These are phyloP conservation scores for Neelides folsomi DNA, from an alignment of 2,888 invertebrate species.

Conservation along the genomic window DNA sequence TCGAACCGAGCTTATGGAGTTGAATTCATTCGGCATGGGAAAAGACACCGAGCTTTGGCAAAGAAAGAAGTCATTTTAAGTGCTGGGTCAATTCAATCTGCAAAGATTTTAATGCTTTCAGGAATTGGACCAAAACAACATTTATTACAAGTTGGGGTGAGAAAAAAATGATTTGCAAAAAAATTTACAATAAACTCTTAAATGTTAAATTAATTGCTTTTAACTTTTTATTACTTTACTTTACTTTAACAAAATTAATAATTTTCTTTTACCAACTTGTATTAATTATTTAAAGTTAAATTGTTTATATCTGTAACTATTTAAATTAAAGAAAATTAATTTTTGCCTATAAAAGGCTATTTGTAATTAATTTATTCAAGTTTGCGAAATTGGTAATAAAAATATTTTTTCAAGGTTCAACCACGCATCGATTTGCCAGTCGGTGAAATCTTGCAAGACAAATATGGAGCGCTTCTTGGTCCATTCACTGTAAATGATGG, in stretches of 20 bases:
- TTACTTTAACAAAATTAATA: too few species aligned
- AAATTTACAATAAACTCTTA: not conserved
- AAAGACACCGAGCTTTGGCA: conserved; percentile 7
- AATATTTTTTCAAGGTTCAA: conserved; percentile 9
- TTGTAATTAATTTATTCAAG: conserved; percentile 4
- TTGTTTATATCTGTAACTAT: too few species aligned
- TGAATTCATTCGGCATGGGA: conserved; percentile 20
- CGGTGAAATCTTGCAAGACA: conserved; percentile 24
- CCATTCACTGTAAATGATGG: conserved; percentile 20
- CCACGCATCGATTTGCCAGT: conserved; percentile 22
- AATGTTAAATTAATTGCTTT: not conserved
- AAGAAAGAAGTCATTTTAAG: conserved; percentile 20
- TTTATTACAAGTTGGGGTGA: conserved; percentile 17
- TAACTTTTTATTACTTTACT: too few species aligned
- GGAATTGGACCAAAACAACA: conserved; percentile 21
- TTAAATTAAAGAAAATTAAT: too few species aligned
- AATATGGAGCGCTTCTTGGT: conserved; percentile 22
- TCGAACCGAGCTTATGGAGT: conserved; percentile 16
- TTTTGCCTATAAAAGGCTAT: not conserved
- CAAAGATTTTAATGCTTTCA: conserved; percentile 13
- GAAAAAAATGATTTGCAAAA: conserved; percentile 1
- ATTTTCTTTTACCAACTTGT: too few species aligned
- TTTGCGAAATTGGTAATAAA: not conserved
- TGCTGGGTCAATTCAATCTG: conserved; percentile 17
- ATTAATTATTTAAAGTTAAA: too few species aligned